Base-by-base conservation (phyloP, 1,140 invertebrate genomes). In the Cotesia chilonis region DNA sequence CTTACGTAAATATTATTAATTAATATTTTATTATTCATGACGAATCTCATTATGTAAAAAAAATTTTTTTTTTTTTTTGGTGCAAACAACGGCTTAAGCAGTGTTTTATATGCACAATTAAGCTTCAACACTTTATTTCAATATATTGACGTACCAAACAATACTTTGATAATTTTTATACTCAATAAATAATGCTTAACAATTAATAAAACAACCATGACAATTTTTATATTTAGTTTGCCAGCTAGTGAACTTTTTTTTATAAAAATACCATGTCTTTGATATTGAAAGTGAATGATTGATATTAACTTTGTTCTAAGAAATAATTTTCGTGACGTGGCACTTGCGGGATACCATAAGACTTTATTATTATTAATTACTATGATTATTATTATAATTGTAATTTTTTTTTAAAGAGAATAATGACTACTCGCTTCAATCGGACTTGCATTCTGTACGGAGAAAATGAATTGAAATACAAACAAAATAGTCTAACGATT, bases 401-500 rank as follows among this genome's bases (percentile, higher is more conserved):
- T 47, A 47, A 47, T 47, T 47, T 47, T 47, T 47, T 47, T 47
- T 47, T 47, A 47, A 55, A 55, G 17, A 55, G 12, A 20, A 59
- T 59, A 20, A 20, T 59, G 20, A 59, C 57, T 59, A 59, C 57
- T 28, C 14, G 57, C 57, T 59, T 59, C 57, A 20, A 59, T 59
- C 57, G 20, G 20, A 59, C 57, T 59, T 59, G 57, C 20, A 59
- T 59, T 59, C 57, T 59, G 57, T 59, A 20, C 57, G 17, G 57
- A 59, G 20, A 59, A 28, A 51, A 70, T 60, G 71, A 72, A 72
- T 72, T 72, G 71, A 72, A 72, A 52, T 37, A 59, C 57, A 12
- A n/a, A 28, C 17, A 67, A 72, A 72, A 72, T 72, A 72, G 65
- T 72, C 68, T 72, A 47, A 72, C 36, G 36, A 67, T 68, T 72